Base-by-base conservation (phyloP, 2,113 vertebrate genomes). In the Octodon degus region DNA sequence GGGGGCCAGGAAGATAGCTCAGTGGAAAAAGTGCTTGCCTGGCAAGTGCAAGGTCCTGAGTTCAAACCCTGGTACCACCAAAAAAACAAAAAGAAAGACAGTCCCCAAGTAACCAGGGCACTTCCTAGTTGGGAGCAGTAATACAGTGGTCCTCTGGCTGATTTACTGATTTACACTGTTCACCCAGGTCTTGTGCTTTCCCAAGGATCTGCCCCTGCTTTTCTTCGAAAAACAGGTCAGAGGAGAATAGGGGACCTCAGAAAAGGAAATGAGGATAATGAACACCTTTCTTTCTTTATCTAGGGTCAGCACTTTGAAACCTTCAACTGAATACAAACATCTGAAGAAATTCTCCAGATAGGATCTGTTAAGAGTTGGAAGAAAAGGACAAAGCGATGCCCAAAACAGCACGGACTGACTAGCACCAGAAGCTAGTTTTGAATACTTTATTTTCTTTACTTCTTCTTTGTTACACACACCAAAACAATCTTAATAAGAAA, bases 251-350 rank as follows among this genome's bases (percentile, higher is more conserved):
- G 3, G 12, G 55, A 37, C 4, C 50, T 86, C 58, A 43, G 55
- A 80, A 87, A 96, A 93, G 58, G 58, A 83, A 94, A 74, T 68
- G 10, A 74, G 10, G 5, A 47, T 79, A 81, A 77, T 82, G 79
- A 87, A 86, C 32, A 17, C 17, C 62, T 93, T 88, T 94, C 25
- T 79, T 95, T 94, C 82, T 53, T 34, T 34, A 82, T 10, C 25
- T 79, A 90, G 62, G 4, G 40, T 86, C 16, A 93, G 63, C n/a
- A 91, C 58, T 91, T 85, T 88, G 37, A 65, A 90, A 88, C 10
- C 27, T 86, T 84, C n/a, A 76, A 43, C 7, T 65, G 32, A 90
- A 19, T 47, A 72, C 62, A 91, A 77, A 95, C 19, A 65, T 50
- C 53, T 93, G 24, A 93, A 12, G 34, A 89, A 40, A 40, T 93